Conservation (phyloP, 2,113 vertebrate genomes). For the Corvus cornix region DNA sequence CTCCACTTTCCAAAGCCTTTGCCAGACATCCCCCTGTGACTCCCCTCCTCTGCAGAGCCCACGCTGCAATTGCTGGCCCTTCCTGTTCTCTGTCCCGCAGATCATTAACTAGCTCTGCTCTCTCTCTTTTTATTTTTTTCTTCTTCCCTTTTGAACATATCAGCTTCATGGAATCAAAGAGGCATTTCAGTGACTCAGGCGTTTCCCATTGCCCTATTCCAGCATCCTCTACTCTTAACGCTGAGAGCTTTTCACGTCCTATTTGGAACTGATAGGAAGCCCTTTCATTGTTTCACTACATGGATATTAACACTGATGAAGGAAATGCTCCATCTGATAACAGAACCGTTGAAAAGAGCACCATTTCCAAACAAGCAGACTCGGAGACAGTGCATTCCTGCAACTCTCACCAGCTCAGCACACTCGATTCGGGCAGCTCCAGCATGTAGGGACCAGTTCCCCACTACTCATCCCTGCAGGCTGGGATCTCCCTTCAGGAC, state of each 20-base stretch:
- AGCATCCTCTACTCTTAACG: constrained; percentile 82
- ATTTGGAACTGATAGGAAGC: constrained; percentile 86
- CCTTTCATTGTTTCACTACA: constrained; percentile 82
- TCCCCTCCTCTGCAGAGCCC: neutral
- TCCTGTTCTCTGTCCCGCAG: constrained; percentile 55
- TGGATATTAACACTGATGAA: constrained; percentile 84
- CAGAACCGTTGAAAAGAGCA: constrained; percentile 73
- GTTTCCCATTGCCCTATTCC: constrained; percentile 85
- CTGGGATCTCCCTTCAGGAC: neutral
- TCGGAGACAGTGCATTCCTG: constrained; percentile 55
- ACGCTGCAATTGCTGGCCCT: neutral
- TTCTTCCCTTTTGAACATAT: constrained; percentile 57
- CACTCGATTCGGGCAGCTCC: neutral
- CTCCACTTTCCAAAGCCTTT: constrained; percentile 6
- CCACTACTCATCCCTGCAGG: neutral
- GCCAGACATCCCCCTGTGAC: constrained; percentile 5
- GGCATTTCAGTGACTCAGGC: constrained; percentile 81
- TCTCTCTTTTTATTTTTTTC: constrained; percentile 56
- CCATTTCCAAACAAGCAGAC: constrained; percentile 69
- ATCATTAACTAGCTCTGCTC: constrained; percentile 35
- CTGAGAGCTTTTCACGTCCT: constrained; percentile 82
- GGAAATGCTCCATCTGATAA: constrained; percentile 87
- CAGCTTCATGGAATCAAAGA: constrained; percentile 78
- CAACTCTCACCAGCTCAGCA: constrained; percentile 7
- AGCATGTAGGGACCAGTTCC: neutral